Base-by-base conservation (phyloP, 2,113 vertebrate genomes). In the Nettapus auritus region DNA sequence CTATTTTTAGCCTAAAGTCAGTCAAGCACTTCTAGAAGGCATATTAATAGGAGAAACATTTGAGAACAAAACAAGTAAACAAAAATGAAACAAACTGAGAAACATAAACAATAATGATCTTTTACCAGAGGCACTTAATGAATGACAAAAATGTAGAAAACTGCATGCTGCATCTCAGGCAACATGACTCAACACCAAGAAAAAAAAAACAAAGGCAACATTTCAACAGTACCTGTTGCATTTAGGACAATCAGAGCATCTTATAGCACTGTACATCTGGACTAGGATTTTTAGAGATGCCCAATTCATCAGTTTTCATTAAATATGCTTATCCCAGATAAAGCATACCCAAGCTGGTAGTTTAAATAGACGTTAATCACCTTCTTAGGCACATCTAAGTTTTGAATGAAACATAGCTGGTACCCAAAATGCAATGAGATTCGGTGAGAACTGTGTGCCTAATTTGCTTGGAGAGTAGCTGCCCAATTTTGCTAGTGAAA, bases 1-100 rank as follows among this genome's bases (percentile, higher is more conserved):
- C 78, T 97, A 97, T 97, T 97, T 98, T 97, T 98, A 97, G 94
- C 71, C 33, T 93, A 87, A 97, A 97, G 84, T 91, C 82, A 93
- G 96, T 81, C 93, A 96, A 33, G 73, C 66, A 63, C 84, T 55
- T 86, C 76, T 46, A 97, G 93, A 93, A 97, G 90, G 91, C 93
- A 44, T 84, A 82, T 93, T 96, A 97, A 93, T 82, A 71, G 88
- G 82, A 91, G 42, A 67, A 96, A 86, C 85, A 84, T 92, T 94
- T 93, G 86, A 93, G 63, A 96, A 56, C 13, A 90, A 97, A 97
- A 74, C 83, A 90, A 67, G 40, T 52, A 88, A 91, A 84, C 79
- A 74, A 69, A 62, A 74, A 8, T 74, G 42, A 91, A 95, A 77
- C 55, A 86, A 89, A 59, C 23, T 19, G 73, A 71, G 28, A 83